phyloP scores from a whole-genome alignment of 2,888 invertebrate species.

The Lepidonotus clava region DNA sequence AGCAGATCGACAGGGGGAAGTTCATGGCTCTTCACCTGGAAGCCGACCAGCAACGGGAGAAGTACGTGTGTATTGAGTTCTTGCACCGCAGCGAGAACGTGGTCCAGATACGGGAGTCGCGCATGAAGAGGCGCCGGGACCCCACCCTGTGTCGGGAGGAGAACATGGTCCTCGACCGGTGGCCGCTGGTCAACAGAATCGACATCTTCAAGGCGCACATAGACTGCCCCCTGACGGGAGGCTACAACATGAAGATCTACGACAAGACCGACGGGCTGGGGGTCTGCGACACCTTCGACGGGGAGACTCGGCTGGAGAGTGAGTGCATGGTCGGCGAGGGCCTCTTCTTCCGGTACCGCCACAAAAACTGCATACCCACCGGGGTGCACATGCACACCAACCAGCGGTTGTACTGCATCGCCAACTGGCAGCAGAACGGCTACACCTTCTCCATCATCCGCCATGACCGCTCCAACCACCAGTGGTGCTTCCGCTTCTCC shows the following conservation, averaged over 20 bases:
- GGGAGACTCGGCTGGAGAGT: conserved; percentile 58
- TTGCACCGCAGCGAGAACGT: conserved; percentile 70
- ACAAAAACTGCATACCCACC: conserved; percentile 51
- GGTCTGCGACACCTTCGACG: conserved; percentile 49
- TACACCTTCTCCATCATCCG: conserved; percentile 54
- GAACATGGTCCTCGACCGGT: conserved; percentile 70
- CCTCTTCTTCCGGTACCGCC: conserved; percentile 55
- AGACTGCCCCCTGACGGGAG: conserved; percentile 55
- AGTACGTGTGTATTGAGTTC: conserved; percentile 73
- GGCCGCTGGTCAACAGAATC: conserved; percentile 68
- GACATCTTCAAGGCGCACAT: conserved; percentile 51
- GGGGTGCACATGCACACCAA: conserved; percentile 49
- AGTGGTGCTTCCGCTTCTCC: conserved; percentile 56
- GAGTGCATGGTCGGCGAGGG: conserved; percentile 59
- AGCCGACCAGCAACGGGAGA: conserved; percentile 60
- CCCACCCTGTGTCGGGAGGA: conserved; percentile 67
- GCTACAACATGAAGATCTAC: conserved; percentile 55
- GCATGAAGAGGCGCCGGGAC: conserved; percentile 24
- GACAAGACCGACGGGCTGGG: conserved; percentile 15
- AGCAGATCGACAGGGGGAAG: conserved; percentile 66
- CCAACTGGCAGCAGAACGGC: conserved; percentile 43
- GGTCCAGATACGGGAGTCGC: conserved; percentile 71
- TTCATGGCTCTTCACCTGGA: conserved; percentile 66
- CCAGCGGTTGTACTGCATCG: conserved; percentile 56
- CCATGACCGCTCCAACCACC: conserved; percentile 40